Base-by-base conservation (phyloP, 2,888 invertebrate species). In the Agonum fuliginosum region DNA sequence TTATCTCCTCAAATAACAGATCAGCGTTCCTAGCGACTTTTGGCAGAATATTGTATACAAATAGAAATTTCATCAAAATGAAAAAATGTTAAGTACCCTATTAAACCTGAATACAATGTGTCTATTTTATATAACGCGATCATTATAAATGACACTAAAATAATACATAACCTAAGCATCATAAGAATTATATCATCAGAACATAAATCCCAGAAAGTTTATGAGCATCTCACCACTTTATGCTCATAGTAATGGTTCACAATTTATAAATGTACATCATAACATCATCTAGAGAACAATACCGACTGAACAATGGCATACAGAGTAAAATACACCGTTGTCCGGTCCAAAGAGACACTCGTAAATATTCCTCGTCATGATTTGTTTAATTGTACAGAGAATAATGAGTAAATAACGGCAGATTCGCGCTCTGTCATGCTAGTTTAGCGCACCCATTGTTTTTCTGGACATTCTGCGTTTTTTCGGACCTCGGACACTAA, bases 391-490 rank as follows among this genome's bases (percentile, higher is more conserved):
- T 51, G 51, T 51, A 20, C 51, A 12, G 3, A 51, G 20, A 6
- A 51, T 51, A 51, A 51, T 51, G 51, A 51, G n/a, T 22, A 51
- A 46, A 20, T 51, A 51, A 51, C 51, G 51, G 51, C 20, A 22
- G 20, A 22, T 51, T 51, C 51, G 24, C 51, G 46, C 51, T 22
- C 19, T 51, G 51, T 51, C 51, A 51, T 51, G 24, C 10, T 8
- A 51, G 22, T 22, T 51, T 22, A 22, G 24, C 10, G 19, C 17
- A 17, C 37, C 46, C 51, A 51, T 51, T 51, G 51, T 51, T 51
- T 51, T 51, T 51, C 12, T 30, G 3, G n/a, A n/a, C n/a, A n/a
- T n/a, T n/a, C n/a, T n/a, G n/a, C 8, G 43, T 46, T 46, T n/a
- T 46, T 46, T 46, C 14, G 6, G 2, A 17, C 46, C 46, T 12